Evolutionary conservation across 2,113 vertebrate species (phyloP).

Genomic region (Crotalus helleri): DNA sequence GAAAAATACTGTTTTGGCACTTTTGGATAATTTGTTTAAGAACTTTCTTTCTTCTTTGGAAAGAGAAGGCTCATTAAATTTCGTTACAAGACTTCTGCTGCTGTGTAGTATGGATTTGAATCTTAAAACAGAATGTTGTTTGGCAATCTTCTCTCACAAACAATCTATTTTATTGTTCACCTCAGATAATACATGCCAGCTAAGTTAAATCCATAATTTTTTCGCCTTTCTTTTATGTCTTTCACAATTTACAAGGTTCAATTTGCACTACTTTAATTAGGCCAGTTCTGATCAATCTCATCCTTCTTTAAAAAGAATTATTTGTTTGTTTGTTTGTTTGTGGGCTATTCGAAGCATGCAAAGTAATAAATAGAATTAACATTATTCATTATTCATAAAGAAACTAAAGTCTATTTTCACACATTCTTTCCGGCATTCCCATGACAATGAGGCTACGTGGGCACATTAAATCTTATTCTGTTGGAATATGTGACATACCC

Average conservation of each 20-base stretch:
- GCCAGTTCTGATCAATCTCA: neutral
- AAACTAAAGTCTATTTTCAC: constrained; percentile 17
- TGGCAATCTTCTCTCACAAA: constrained; percentile 57
- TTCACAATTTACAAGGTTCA: constrained; percentile 63
- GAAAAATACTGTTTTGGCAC: constrained; percentile 44
- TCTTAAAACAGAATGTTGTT: constrained; percentile 59
- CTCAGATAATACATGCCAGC: constrained; percentile 51
- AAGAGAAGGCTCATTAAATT: constrained; percentile 69
- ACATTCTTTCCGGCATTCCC: neutral
- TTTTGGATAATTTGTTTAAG: constrained; percentile 61
- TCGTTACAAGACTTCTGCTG: constrained; percentile 70
- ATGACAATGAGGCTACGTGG: neutral
- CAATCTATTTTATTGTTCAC: constrained; percentile 70
- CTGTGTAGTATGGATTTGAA: constrained; percentile 65
- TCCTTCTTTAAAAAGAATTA: neutral
- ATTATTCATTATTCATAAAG: constrained; percentile 5
- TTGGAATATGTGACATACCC: neutral
- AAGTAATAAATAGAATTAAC: constrained; percentile 2
- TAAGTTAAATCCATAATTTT: constrained; percentile 49
- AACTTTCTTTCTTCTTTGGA: constrained; percentile 57
- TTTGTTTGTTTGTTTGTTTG: neutral
- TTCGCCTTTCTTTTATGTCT: constrained; percentile 49
- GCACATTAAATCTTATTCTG: constrained; percentile 9
- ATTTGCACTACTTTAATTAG: constrained; percentile 48
- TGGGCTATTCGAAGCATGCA: constrained; percentile 29